Evolutionary conservation across 2,797 vertebrate genomes (phyloP).

Genomic region (Petrocephalus sullivani): DNA sequence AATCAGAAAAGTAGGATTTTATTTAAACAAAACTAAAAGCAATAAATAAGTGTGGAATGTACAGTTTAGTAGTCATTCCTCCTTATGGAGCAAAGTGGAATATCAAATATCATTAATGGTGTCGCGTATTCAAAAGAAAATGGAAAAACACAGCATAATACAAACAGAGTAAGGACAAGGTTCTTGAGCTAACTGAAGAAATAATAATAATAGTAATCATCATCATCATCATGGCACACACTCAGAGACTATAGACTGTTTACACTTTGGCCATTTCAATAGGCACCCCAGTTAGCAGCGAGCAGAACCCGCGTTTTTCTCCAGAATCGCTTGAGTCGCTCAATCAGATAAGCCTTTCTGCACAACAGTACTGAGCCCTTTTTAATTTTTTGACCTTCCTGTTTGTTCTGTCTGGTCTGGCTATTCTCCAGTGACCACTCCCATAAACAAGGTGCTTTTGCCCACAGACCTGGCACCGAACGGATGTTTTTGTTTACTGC

Average conservation of each 20-base stretch:
- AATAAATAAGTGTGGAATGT: not conserved
- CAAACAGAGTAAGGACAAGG: not conserved
- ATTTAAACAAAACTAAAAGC: not conserved
- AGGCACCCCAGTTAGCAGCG: not conserved
- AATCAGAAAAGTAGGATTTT: not conserved
- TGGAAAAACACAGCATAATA: not conserved
- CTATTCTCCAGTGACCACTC: not conserved
- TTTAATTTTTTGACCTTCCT: not conserved
- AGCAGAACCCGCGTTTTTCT: not conserved
- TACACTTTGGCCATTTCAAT: not conserved
- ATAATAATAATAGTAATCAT: not conserved
- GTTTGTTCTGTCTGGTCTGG: not conserved
- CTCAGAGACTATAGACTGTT: not conserved
- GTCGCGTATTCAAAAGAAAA: not conserved
- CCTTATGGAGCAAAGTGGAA: not conserved
- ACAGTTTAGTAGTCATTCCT: not conserved
- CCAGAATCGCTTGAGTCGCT: not conserved
- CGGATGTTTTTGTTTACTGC: not conserved
- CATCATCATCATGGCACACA: not conserved
- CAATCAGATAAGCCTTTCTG: not conserved
- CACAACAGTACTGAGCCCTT: not conserved
- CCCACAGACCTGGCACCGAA: not conserved
- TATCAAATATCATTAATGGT: not conserved
- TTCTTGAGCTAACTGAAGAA: not conserved
- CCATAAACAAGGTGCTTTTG: not conserved